Evolutionary conservation across 1,140 invertebrate genomes (phyloP).

Genomic region (Laupala kohalensis): DNA sequence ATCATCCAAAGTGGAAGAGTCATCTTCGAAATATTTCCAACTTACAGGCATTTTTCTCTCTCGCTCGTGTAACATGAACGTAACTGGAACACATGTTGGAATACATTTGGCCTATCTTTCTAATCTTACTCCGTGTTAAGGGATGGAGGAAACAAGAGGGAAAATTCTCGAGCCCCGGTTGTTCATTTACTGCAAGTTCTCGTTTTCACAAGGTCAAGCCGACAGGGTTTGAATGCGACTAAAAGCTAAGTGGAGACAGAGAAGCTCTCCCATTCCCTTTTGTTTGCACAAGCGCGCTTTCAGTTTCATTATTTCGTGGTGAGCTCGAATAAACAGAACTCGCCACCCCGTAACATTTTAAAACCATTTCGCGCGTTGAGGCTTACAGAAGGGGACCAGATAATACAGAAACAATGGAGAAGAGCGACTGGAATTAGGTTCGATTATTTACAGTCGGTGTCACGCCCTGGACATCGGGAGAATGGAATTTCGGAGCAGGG

Average conservation of each 20-base stretch:
- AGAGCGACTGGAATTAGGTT: neutral
- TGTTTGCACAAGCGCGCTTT: neutral
- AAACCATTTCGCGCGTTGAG: neutral
- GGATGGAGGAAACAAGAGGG: neutral
- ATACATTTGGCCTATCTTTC: too few species aligned
- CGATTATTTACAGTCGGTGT: neutral
- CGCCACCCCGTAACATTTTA: neutral
- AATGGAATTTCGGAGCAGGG: neutral
- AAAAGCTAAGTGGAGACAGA: too few species aligned
- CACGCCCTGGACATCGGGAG: neutral
- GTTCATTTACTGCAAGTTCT: neutral
- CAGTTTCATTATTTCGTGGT: neutral
- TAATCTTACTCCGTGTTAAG: too few species aligned
- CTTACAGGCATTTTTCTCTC: too few species aligned
- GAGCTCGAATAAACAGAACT: neutral
- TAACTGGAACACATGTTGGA: too few species aligned
- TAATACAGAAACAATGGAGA: neutral
- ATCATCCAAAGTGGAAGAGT: too few species aligned
- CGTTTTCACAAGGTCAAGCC: neutral
- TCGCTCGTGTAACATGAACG: too few species aligned
- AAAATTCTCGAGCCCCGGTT: neutral
- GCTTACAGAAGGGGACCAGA: neutral
- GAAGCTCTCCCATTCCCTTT: neutral
- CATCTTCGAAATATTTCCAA: too few species aligned
- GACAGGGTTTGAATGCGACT: neutral